Evolutionary conservation across 2,888 invertebrate genomes (phyloP).

Genomic region (Stomorhina lunata): DNA sequence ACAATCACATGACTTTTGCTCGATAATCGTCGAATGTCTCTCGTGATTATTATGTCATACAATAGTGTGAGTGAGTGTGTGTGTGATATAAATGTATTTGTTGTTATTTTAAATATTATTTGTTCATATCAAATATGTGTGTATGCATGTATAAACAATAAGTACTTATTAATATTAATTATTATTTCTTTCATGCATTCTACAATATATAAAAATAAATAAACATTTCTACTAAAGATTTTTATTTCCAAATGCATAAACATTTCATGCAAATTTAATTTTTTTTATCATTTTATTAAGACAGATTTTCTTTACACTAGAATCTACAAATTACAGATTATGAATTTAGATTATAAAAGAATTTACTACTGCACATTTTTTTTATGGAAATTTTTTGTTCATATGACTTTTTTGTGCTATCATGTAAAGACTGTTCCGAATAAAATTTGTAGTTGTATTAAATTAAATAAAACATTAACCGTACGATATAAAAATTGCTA

Average conservation of each 20-base stretch:
- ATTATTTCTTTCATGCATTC: slow-evolving; percentile 13
- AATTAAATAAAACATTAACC: too few relatives aligned
- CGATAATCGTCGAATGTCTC: slow-evolving; percentile 76
- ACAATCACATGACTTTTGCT: slow-evolving; percentile 79
- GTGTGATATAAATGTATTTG: neutral
- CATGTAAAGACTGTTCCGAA: too few relatives aligned
- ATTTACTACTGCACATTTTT: neutral
- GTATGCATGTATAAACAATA: slow-evolving; percentile 13
- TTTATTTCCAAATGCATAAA: neutral
- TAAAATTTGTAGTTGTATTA: too few relatives aligned
- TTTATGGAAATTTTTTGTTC: slow-evolving; percentile 3
- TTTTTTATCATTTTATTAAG: too few relatives aligned
- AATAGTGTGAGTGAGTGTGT: slow-evolving; percentile 55
- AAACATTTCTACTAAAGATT: neutral
- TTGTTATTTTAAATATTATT: too few relatives aligned
- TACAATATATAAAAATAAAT: neutral
- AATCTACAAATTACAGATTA: neutral
- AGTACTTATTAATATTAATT: slow-evolving; percentile 15
- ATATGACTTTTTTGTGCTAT: slow-evolving; percentile 7
- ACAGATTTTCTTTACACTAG: too few relatives aligned
- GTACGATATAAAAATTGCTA: too few relatives aligned
- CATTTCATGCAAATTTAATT: neutral
- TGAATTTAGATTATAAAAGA: slow-evolving; percentile 6
- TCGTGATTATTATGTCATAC: slow-evolving; percentile 79
- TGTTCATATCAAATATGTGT: too few relatives aligned